phyloP scores from a whole-genome alignment of 2,113 vertebrate species.

The Formicarius rufipectus region DNA sequence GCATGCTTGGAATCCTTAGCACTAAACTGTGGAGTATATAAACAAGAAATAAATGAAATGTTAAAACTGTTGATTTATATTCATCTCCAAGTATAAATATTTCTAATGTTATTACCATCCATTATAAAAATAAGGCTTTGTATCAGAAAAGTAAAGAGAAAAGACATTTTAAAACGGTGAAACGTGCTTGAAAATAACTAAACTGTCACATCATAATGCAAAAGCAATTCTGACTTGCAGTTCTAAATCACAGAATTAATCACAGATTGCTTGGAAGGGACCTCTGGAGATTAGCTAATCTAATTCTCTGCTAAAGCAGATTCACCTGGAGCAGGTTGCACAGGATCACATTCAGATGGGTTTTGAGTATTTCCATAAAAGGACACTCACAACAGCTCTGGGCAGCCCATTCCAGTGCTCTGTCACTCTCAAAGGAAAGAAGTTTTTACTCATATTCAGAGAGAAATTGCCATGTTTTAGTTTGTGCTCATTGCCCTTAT shows the following conservation, averaged over 20 bases:
- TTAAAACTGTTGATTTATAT: neutral
- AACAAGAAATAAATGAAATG: neutral
- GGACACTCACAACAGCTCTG: neutral
- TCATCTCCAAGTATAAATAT: neutral
- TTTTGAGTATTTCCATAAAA: neutral
- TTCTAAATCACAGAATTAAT: neutral
- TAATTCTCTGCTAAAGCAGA: neutral
- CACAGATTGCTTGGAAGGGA: neutral
- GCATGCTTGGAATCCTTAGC: neutral
- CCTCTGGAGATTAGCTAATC: neutral
- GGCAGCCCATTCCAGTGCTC: neutral
- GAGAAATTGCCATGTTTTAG: neutral
- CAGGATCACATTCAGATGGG: neutral
- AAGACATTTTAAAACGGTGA: neutral
- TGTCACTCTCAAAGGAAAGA: neutral
- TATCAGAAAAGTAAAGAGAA: neutral
- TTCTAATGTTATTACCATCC: neutral
- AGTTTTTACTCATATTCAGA: neutral
- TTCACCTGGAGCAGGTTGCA: neutral
- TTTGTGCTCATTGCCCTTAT: neutral
- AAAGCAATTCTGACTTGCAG: neutral
- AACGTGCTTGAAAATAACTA: neutral
- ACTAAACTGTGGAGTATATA: neutral
- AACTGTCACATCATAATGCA: neutral
- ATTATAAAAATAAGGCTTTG: neutral